Evolutionary conservation across 2,113 vertebrate species (phyloP).

Genomic region (Leptosomus discolor): DNA sequence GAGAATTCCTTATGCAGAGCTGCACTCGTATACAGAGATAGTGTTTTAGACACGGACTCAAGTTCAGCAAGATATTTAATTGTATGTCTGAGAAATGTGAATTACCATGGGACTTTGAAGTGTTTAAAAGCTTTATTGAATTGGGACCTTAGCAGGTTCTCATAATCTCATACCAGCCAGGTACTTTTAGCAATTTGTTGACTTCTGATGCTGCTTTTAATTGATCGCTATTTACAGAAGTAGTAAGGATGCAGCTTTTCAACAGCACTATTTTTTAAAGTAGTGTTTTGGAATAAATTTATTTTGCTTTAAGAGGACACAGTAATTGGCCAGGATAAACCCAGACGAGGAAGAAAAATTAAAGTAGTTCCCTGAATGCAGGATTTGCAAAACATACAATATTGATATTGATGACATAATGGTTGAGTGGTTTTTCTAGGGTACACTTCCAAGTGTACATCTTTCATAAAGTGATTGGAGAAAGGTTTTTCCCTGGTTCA

Average conservation of each 20-base stretch:
- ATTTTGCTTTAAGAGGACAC: not conserved
- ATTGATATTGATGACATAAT: not conserved
- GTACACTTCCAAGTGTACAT: not conserved
- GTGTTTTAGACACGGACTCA: not conserved
- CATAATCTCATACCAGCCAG: not conserved
- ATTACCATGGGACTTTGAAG: not conserved
- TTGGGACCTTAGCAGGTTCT: not conserved
- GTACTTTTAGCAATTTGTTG: not conserved
- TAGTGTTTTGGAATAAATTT: not conserved
- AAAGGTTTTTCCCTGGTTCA: not conserved
- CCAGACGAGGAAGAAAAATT: not conserved
- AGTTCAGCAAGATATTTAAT: not conserved
- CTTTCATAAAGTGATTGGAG: not conserved
- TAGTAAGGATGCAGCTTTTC: not conserved
- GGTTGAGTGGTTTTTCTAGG: not conserved
- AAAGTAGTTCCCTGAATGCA: not conserved
- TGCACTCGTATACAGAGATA: accelerated
- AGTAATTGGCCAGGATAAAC: not conserved
- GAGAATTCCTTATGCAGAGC: not conserved
- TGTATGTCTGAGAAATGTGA: not conserved
- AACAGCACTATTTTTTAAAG: not conserved
- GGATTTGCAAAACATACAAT: not conserved
- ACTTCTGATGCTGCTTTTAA: not conserved
- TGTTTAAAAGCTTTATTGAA: not conserved
- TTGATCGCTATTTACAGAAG: not conserved